These are phyloP conservation scores for Cirrhinus molitorella DNA, from an alignment of 2,797 vertebrate genomes.

Conservation along the genomic window DNA sequence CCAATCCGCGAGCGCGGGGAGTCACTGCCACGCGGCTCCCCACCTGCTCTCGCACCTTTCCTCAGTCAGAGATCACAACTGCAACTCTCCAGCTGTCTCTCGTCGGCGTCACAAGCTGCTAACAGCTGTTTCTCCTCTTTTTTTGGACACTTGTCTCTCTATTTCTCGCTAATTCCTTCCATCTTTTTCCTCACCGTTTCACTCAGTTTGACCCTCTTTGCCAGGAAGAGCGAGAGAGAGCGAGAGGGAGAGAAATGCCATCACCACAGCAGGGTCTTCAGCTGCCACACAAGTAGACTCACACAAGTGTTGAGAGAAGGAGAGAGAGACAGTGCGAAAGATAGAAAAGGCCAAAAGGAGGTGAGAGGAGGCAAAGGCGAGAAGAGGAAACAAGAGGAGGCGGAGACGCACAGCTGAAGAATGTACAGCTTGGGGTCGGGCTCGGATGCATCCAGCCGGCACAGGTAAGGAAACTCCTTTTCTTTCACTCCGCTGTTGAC, in stretches of 20 bases:
- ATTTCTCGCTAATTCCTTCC: constrained; percentile 13
- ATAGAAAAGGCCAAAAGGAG: constrained; percentile 54
- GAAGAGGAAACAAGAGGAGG: constrained; percentile 50
- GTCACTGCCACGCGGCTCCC: constrained; percentile 51
- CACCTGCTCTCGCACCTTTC: constrained; percentile 62
- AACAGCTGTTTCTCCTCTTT: constrained; percentile 52
- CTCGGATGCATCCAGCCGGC: constrained; percentile 71
- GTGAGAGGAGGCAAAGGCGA: constrained; percentile 63
- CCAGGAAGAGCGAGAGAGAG: constrained; percentile 44
- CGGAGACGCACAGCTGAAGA: constrained; percentile 57
- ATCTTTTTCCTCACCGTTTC: constrained; percentile 36
- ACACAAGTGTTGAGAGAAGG: constrained; percentile 52
- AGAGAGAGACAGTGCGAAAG: constrained; percentile 61
- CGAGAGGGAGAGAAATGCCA: constrained; percentile 36
- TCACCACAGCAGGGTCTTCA: constrained; percentile 43
- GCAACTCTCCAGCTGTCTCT: constrained; percentile 60
- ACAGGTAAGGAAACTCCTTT: constrained; percentile 68
- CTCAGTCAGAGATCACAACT: constrained; percentile 55
- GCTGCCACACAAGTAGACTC: constrained; percentile 49
- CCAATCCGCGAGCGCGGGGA: constrained; percentile 41
- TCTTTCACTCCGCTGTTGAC: constrained; percentile 30
- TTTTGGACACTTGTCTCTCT: constrained; percentile 52
- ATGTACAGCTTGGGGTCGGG: constrained; percentile 66
- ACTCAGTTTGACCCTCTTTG: constrained; percentile 50
- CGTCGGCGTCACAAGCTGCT: constrained; percentile 51